A percentile compares a stretch with the other conserved stretches of the same genome.
phyloP scores from a whole-genome alignment of 2,888 invertebrate genomes.

The Drosophila formosana region DNA sequence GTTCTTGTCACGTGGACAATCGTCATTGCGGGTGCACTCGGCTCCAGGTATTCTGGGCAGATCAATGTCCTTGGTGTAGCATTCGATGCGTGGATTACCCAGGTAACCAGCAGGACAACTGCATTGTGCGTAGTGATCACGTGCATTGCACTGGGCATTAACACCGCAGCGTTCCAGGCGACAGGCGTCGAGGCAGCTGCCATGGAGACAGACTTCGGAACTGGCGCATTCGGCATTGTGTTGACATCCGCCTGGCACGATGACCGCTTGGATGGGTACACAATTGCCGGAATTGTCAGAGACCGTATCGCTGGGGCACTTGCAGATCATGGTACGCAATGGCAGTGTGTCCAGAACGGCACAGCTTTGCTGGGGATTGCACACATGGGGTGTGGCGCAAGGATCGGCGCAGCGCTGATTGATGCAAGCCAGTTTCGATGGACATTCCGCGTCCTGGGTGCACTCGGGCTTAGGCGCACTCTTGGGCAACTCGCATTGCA shows the following conservation, averaged over 20 bases:
- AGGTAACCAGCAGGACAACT: constrained; percentile 91
- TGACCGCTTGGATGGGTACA: constrained; percentile 87
- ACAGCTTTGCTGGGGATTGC: constrained; percentile 92
- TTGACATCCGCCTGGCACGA: constrained; percentile 87
- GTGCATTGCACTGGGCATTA: constrained; percentile 92
- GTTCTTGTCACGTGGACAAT: constrained; percentile 90
- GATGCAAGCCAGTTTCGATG: constrained; percentile 91
- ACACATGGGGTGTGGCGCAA: constrained; percentile 90
- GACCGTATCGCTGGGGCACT: constrained; percentile 93
- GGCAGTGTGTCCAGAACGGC: constrained; percentile 92
- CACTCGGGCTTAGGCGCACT: constrained; percentile 87
- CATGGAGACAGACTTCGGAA: constrained; percentile 90
- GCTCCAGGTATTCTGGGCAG: constrained; percentile 83
- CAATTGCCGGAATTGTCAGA: constrained; percentile 91
- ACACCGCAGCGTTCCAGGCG: constrained; percentile 91
- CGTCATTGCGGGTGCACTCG: constrained; percentile 92
- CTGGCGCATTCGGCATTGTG: constrained; percentile 91
- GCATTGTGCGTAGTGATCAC: constrained; percentile 91
- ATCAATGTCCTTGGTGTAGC: constrained; percentile 85
- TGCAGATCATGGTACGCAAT: constrained; percentile 93
- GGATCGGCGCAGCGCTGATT: constrained; percentile 91
- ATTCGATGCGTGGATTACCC: constrained; percentile 93
- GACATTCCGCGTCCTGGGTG: constrained; percentile 91
- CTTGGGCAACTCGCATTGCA: constrained; percentile 87
- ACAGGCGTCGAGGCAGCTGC: constrained; percentile 92